Conservation (phyloP, 2,797 vertebrate genomes). For the Synaphobranchus kaupii region DNA sequence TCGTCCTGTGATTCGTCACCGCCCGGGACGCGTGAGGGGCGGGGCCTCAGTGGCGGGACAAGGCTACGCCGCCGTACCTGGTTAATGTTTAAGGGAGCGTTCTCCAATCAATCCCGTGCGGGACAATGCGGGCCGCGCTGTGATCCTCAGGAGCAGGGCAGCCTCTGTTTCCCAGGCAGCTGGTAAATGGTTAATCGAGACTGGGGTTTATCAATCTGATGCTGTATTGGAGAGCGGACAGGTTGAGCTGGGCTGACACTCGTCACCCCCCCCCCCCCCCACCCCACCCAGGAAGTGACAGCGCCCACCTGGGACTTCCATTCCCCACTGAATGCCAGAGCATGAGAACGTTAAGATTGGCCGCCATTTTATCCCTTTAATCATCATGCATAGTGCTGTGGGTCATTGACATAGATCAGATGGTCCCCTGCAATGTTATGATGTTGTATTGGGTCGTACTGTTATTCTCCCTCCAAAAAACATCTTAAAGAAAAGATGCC, state of each 20-base stretch:
- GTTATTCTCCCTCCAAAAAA: no score
- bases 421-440: no score
- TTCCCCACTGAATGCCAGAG: not conserved
- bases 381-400: not conserved
- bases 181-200: constrained; percentile 8
- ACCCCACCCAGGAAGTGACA: not conserved
- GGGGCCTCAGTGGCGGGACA: not conserved
- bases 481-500: no score
- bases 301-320: not conserved
- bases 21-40: not conserved
- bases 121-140: not conserved
- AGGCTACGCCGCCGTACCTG: not conserved
- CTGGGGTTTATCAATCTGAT: constrained; percentile 13
- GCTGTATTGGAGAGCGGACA: constrained; percentile 7
- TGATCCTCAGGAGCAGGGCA: not conserved
- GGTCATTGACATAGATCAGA: no score
- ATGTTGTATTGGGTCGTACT: no score
- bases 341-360: not conserved
- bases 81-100: constrained; percentile 18
- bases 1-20: constrained; percentile 25
- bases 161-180: not conserved
- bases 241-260: not conserved
- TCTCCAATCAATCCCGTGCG: not conserved
- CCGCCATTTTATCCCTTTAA: not conserved
- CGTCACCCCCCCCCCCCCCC: not conserved